phyloP scores from a whole-genome alignment of 2,113 vertebrate species.

The Oncorhynchus keta region DNA sequence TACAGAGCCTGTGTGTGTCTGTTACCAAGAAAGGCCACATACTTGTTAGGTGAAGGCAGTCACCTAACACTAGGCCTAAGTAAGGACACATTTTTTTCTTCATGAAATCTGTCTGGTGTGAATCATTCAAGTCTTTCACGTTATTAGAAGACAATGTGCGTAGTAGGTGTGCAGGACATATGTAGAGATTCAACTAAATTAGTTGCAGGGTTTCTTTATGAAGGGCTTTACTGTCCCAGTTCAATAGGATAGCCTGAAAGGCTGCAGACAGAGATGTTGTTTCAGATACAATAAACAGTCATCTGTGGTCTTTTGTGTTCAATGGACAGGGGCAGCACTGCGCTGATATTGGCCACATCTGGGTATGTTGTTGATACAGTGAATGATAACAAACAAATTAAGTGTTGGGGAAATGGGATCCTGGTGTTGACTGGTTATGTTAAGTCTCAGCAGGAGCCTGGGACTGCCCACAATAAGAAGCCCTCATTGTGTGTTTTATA shows the following conservation, averaged over 20 bases:
- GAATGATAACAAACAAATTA: not conserved
- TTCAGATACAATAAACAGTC: not conserved
- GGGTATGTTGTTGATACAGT: not conserved
- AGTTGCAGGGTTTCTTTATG: not conserved
- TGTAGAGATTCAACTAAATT: not conserved
- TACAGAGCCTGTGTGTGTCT: slow-evolving; percentile 49
- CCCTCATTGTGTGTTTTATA: not conserved
- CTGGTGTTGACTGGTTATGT: not conserved
- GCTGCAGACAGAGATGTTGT: not conserved
- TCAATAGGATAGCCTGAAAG: slow-evolving; percentile 3
- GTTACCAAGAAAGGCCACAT: slow-evolving; percentile 71
- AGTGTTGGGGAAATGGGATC: not conserved
- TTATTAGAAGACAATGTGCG: not conserved
- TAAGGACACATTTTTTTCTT: not conserved
- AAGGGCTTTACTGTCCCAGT: not conserved
- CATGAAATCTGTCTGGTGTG: slow-evolving; percentile 1
- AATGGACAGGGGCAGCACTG: not conserved
- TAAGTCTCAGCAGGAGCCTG: not conserved
- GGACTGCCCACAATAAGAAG: not conserved
- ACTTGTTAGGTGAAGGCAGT: slow-evolving; percentile 35
- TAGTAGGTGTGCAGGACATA: not conserved
- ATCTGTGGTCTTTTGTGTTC: not conserved
- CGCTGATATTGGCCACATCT: no score
- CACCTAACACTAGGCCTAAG: slow-evolving; percentile 26
- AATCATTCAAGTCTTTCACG: slow-evolving; percentile 20